Evolutionary conservation across 2,888 invertebrate genomes (phyloP).

Genomic region (Epinotia demarniana): DNA sequence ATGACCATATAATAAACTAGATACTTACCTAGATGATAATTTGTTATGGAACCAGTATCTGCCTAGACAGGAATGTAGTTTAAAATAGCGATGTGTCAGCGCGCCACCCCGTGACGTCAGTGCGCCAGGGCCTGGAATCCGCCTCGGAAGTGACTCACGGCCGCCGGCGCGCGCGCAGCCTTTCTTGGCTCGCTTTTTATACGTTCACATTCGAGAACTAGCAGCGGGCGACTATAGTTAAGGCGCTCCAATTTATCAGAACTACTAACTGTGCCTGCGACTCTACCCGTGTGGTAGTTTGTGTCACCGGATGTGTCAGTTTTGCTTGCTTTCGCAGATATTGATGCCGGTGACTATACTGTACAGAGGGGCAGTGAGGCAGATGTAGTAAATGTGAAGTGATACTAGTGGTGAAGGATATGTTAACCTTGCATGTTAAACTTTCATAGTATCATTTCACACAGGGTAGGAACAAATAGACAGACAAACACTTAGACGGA

Average conservation of each 20-base stretch:
- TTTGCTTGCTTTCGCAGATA: too few species aligned
- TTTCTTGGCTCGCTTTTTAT: conserved; percentile 29
- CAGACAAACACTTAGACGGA: too few species aligned
- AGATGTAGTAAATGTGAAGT: too few species aligned
- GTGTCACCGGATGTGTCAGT: too few species aligned
- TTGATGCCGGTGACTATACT: too few species aligned
- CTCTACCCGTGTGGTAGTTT: neutral
- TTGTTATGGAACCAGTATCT: neutral
- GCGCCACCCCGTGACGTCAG: conserved; percentile 71
- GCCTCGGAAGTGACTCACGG: conserved; percentile 74
- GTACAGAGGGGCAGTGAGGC: too few species aligned
- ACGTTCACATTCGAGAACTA: conserved; percentile 17
- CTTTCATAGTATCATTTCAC: too few species aligned
- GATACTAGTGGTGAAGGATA: too few species aligned
- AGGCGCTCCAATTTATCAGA: neutral
- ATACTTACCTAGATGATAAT: conserved; percentile 2
- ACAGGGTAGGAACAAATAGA: too few species aligned
- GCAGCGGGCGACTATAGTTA: conserved; percentile 3
- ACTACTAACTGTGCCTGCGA: too few species aligned
- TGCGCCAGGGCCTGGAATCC: conserved; percentile 65
- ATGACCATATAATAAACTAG: neutral
- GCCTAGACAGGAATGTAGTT: conserved; percentile 60
- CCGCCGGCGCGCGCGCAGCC: conserved; percentile 43
- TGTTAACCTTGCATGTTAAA: too few species aligned
- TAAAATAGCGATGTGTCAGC: conserved; percentile 63